Conservation (phyloP, 1,140 invertebrate genomes). For the Drosophila sturtevanti region DNA sequence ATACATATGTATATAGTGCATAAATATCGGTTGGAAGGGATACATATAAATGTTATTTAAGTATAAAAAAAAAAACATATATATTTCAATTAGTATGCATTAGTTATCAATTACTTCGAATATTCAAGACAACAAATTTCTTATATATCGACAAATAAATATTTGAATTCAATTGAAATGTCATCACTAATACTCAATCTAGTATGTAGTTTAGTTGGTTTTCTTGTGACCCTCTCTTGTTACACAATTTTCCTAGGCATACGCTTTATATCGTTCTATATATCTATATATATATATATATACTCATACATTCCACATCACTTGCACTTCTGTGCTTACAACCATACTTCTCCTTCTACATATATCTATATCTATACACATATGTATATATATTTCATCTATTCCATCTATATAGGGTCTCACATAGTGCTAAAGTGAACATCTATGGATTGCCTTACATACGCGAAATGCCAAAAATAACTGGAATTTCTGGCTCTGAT, state of each 20-base stretch:
- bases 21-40: no score
- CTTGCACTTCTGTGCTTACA: background rate
- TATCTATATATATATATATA: background rate
- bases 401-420: constrained; percentile 83
- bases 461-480: constrained; percentile 94
- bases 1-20: background rate
- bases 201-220: background rate
- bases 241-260: no score
- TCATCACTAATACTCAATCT: constrained; percentile 7
- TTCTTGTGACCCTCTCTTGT: background rate
- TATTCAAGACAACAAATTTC: no score
- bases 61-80: no score
- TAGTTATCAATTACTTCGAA: no score
- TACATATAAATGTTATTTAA: no score
- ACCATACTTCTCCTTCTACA: background rate
- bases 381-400: constrained; percentile 26
- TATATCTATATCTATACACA: constrained; percentile 8
- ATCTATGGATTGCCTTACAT: constrained; percentile 96
- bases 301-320: constrained; percentile 2
- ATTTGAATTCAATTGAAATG: constrained; percentile 1
- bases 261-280: no score
- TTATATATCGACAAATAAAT: no score
- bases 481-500: constrained; percentile 93
- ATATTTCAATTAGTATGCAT: no score
- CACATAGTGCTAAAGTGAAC: constrained; percentile 93